Conservation (phyloP, 1,140 invertebrate species). For the Drosophila dunni region DNA sequence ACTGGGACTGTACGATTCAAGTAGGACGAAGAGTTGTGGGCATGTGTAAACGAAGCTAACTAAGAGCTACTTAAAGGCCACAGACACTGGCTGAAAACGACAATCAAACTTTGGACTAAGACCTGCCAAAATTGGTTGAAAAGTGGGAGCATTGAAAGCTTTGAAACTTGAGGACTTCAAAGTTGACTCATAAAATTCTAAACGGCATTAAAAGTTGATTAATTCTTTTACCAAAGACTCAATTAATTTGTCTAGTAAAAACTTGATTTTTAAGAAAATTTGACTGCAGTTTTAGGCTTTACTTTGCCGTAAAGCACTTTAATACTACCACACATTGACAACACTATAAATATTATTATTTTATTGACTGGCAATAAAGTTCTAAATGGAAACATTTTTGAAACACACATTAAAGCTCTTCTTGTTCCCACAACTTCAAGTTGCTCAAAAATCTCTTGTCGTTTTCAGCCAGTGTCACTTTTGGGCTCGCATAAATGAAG, state of each 20-base stretch:
- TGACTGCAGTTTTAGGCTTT: neutral
- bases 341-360: too few relatives aligned
- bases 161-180: too few relatives aligned
- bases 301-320: neutral
- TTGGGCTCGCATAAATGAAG: slow-evolving; percentile 50
- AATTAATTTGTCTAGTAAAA: neutral
- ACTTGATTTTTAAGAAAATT: too few relatives aligned
- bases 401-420: too few relatives aligned
- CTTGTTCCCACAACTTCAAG: too few relatives aligned
- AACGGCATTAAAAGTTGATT: too few relatives aligned
- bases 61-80: slow-evolving; percentile 25
- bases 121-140: neutral
- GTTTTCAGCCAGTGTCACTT: slow-evolving; percentile 45
- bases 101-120: neutral
- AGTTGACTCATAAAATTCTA: too few relatives aligned
- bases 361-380: neutral
- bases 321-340: neutral
- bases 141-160: neutral
- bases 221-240: neutral
- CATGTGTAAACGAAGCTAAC: slow-evolving; percentile 33
- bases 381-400: too few relatives aligned
- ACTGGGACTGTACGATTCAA: slow-evolving; percentile 29
- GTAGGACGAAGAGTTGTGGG: slow-evolving; percentile 35
- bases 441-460: neutral
- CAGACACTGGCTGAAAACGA: slow-evolving; percentile 13